phyloP scores from a whole-genome alignment of 2,113 vertebrate species.

The Macrotis lagotis region DNA sequence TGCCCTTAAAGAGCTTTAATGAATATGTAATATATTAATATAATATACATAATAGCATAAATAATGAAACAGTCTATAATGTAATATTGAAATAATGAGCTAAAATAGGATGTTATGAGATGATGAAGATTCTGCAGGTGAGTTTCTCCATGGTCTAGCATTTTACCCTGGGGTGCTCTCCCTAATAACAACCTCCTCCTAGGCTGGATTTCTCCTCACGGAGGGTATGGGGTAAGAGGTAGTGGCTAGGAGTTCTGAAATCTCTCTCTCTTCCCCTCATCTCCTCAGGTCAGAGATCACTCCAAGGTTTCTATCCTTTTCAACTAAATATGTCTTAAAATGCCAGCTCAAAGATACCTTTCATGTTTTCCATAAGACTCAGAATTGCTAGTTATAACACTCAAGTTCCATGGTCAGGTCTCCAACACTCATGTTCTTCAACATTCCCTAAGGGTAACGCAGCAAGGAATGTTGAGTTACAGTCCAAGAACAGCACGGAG shows the following conservation, averaged over 20 bases:
- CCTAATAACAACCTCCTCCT: not conserved
- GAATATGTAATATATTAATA: not conserved
- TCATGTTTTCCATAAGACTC: not conserved
- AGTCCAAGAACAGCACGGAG: not conserved
- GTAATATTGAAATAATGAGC: not conserved
- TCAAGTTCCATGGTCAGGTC: not conserved
- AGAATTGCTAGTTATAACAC: not conserved
- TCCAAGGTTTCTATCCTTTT: not conserved
- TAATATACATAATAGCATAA: not conserved
- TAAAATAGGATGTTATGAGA: not conserved
- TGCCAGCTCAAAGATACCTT: not conserved
- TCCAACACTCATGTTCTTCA: not conserved
- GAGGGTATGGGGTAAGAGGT: not conserved
- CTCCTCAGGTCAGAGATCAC: not conserved
- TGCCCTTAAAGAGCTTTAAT: not conserved
- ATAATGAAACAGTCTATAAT: not conserved
- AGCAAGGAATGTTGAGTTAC: not conserved
- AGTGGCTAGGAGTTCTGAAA: not conserved
- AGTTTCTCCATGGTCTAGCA: not conserved
- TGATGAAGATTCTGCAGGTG: not conserved
- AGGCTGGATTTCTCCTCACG: not conserved
- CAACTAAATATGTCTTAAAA: not conserved
- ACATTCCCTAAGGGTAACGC: not conserved
- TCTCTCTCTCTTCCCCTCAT: not conserved
- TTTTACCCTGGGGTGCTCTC: not conserved